Percentiles rank a stretch among this genome's conserved stretches.
Conservation (phyloP, 2,113 vertebrate genomes). For the Neotragus moschatus region DNA sequence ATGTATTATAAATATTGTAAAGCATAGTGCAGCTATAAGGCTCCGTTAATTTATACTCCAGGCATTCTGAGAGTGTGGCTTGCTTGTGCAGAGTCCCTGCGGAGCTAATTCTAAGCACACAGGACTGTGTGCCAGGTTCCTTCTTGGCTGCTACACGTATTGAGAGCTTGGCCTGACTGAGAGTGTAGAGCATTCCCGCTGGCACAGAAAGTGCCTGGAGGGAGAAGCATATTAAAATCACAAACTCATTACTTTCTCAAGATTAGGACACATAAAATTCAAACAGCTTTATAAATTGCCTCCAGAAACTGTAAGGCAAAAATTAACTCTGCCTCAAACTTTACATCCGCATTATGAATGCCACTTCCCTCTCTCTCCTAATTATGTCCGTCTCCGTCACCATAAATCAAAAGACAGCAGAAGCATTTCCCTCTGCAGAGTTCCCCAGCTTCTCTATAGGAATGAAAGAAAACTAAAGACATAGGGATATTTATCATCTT, state of each 20-base stretch:
- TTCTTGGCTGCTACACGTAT: not conserved
- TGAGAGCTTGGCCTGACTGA: not conserved
- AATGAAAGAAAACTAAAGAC: not conserved
- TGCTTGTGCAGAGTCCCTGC: no score
- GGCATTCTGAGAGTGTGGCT: not conserved
- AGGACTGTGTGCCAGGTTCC: not conserved
- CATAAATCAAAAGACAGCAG: not conserved
- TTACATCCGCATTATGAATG: not conserved
- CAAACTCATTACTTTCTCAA: conserved; percentile 47
- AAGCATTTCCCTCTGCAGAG: not conserved
- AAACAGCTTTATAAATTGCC: conserved; percentile 18
- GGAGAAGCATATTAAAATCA: not conserved
- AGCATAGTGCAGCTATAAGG: not conserved
- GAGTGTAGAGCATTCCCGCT: not conserved
- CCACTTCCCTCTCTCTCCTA: not conserved
- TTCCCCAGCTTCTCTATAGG: not conserved
- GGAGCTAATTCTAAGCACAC: not conserved
- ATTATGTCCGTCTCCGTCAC: not conserved
- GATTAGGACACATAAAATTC: not conserved
- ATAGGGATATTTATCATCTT: not conserved
- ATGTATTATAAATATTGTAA: not conserved
- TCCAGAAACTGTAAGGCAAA: conserved; percentile 21
- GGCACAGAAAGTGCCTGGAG: not conserved
- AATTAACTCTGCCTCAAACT: conserved; percentile 25
- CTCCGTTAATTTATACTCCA: not conserved